Percentiles rank a stretch among this genome's conserved stretches.
These are phyloP conservation scores for Megathymus violae DNA, from an alignment of 1,140 invertebrate species.

Conservation along the genomic window DNA sequence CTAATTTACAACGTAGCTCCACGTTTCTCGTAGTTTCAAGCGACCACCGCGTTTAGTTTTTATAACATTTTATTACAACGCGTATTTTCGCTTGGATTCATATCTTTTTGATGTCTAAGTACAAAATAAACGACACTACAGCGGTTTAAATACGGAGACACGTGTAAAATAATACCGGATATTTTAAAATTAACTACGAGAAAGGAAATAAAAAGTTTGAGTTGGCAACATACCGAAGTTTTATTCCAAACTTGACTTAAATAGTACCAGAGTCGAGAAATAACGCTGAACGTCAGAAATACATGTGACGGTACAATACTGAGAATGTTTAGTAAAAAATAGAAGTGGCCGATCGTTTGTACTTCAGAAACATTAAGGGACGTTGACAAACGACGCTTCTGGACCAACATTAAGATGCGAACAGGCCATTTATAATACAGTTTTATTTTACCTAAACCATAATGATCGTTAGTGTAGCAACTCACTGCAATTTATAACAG, in stretches of 20 bases:
- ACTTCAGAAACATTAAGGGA: conserved; percentile 28
- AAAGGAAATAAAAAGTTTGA: no score
- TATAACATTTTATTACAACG: conserved; percentile 49
- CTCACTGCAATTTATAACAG: background rate
- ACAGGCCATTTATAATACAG: conserved; percentile 20
- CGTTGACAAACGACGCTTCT: conserved; percentile 28
- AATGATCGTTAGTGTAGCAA: conserved; percentile 18
- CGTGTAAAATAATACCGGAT: background rate
- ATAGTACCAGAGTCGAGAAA: no score
- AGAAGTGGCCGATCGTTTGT: conserved; percentile 20
- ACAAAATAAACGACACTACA: conserved; percentile 36
- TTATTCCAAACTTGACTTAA: no score
- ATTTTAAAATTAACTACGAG: no score
- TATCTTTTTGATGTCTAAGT: conserved; percentile 49
- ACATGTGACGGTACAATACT: conserved; percentile 13
- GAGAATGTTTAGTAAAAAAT: conserved; percentile 17
- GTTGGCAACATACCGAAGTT: no score
- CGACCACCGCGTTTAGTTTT: conserved; percentile 42
- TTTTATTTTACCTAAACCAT: conserved; percentile 28
- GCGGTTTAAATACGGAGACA: conserved; percentile 21
- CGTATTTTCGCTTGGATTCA: conserved; percentile 46
- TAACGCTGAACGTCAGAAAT: no score
- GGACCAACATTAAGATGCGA: conserved; percentile 31
- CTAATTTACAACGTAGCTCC: no score
- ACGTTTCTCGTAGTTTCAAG: conserved; percentile 10